Base-by-base conservation (phyloP, 2,888 invertebrate genomes). In the Stenodera caucasica region DNA sequence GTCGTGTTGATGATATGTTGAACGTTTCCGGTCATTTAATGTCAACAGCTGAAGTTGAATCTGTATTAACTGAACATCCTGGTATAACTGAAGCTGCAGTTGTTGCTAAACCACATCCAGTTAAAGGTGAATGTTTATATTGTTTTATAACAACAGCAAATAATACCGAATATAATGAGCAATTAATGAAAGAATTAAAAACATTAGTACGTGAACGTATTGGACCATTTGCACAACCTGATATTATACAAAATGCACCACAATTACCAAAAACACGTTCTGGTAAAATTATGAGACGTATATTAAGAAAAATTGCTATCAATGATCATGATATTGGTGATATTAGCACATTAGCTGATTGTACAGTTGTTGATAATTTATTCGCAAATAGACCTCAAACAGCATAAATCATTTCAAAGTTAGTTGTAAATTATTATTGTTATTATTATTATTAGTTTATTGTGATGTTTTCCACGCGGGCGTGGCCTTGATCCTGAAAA, bases 1-100 rank as follows among this genome's bases (percentile, higher is more conserved):
- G 98, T 0, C 89, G 98, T 60, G 93, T 98, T 37, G 98, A 99
- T 79, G 99, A 99, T 80, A 97, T 99, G 95, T 83, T 99, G 69
- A 99, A 99, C 81, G 98, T 99, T 8, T 97, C 96, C 2, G 99
- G 98, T 0, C 98, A 99, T 81, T 84, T 99, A 57, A 91, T 99
- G 88, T 96, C 96, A 63, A 99, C 98, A 0, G 93, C 98, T 0
- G 97, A 99, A 83, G 91, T 93, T 0, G 93, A 94, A 79, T 88
- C 91, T 12, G 90, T 92, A 21, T 83, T 94, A 14, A 87, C 91
- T 0, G 91, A 91, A 77, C 91, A 94, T 76, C 81, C 82, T 0
- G 83, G 84, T 11, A 92, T 99, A 0, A 88, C 96, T 0, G 99
- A 99, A 81, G 94, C 98, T 0, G 99, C 99, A 0, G 98, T 96